Base-by-base conservation (phyloP, 2,113 vertebrate genomes). In the Menidia beryllina region DNA sequence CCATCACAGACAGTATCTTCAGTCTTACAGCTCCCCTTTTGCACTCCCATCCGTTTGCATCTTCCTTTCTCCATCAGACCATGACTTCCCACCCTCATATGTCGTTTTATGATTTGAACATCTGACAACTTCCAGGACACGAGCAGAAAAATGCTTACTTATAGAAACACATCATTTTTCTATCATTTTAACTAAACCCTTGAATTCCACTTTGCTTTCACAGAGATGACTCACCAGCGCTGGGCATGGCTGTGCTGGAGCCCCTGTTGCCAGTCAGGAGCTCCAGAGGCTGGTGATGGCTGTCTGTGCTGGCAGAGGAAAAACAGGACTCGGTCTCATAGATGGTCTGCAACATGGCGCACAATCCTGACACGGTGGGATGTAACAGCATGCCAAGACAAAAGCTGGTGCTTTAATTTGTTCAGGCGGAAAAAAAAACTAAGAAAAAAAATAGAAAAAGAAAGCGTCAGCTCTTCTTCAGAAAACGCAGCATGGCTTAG, bases 271-370 rank as follows among this genome's bases (percentile, higher is more conserved):
- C 65, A 53, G 60, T 87, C 81, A 90, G 79, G 86, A 91, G 90
- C 88, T 91, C 86, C 90, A 91, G 85, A 63, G 88, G 88, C 77
- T 88, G 83, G 51, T 81, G 86, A 52, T 77, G 83, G 74, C 66
- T 60, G 82, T 85, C 88, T 57, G 90, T 51, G 78, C 73, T 76
- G 20, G 80, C 30, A 27, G 88, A 84, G 36, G 86, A 89, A 63
- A 90, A 91, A 62, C 86, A 90, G 67, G 87, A 91, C 82, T 91
- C 90, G 9, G 88, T 91, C 84, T 91, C 90, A 69, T 91, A 91
- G 82, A 91, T 91, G 80, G 90, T 91, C 82, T 91, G 90, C 84
- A 91, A 86, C 90, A 90, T 91, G 88, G 85, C 75, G 86, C 88
- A 88, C 88, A 91, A 85, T 89, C 90, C 90, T 85, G 88, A 88